Conservation (phyloP, 92 coral and sea anemone species). For the Umimayanthus chanpuru region DNA sequence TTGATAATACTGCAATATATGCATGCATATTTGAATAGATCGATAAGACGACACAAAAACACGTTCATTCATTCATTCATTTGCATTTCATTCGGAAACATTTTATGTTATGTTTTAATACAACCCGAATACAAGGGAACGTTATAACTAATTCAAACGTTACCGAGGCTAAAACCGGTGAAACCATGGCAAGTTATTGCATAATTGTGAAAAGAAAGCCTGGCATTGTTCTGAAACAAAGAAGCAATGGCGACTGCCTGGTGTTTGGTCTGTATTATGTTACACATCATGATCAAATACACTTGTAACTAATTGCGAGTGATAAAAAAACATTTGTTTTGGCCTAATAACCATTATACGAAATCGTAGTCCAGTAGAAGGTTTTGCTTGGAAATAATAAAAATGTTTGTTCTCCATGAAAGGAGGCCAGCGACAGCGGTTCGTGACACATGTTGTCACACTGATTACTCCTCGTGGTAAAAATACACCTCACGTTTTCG, state of each 20-base stretch:
- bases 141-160: constrained; percentile 10
- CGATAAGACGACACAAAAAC: background rate
- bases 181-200: background rate
- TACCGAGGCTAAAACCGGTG: background rate
- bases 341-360: background rate
- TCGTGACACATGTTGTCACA: constrained; percentile 2
- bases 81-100: background rate
- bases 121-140: constrained; percentile 2
- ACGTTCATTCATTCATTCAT: background rate
- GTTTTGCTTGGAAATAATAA: background rate
- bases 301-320: background rate
- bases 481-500: no score
- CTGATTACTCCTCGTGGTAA: no score
- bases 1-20: background rate
- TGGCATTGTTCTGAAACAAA: background rate
- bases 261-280: constrained; percentile 14
- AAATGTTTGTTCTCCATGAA: background rate
- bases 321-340: background rate
- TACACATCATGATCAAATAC: background rate
- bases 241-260: background rate
- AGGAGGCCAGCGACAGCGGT: background rate
- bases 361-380: background rate
- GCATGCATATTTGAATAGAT: background rate
- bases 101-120: background rate
- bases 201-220: background rate